Conservation (phyloP, 2,113 vertebrate genomes). For the Crocuta crocuta region DNA sequence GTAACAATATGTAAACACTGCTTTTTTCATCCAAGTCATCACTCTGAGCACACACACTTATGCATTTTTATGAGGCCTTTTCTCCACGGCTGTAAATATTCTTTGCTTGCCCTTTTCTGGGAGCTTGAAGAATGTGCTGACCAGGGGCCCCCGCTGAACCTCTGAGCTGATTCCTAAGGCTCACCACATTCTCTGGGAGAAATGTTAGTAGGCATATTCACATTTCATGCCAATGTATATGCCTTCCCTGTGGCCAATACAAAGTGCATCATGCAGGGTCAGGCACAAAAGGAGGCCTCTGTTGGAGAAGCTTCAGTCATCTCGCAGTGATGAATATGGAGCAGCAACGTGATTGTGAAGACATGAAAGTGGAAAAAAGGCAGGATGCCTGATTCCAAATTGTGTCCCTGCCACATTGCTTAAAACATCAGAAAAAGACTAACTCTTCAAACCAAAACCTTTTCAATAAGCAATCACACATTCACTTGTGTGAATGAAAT, state of each 20-base stretch:
- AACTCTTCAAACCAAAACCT: neutral
- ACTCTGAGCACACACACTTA: slow-evolving; percentile 42
- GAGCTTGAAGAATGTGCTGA: slow-evolving; percentile 67
- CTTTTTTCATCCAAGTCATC: slow-evolving; percentile 71
- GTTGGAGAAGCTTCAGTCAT: neutral
- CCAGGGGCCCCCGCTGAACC: neutral
- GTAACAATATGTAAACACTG: slow-evolving; percentile 79
- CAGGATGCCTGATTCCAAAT: neutral
- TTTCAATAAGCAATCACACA: neutral
- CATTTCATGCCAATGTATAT: neutral
- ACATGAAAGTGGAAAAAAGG: neutral
- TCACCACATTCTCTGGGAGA: slow-evolving; percentile 45
- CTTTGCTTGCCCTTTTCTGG: slow-evolving; percentile 63
- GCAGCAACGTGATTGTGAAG: neutral
- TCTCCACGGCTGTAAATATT: slow-evolving; percentile 67
- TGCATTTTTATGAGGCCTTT: slow-evolving; percentile 80
- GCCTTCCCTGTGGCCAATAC: neutral
- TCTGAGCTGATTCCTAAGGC: slow-evolving; percentile 40
- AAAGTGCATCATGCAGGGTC: slow-evolving; percentile 28
- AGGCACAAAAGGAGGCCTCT: neutral
- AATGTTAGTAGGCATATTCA: slow-evolving; percentile 65
- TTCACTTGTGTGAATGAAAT: too few relatives aligned
- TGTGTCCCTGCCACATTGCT: neutral
- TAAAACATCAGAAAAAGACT: neutral
- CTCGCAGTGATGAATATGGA: neutral